These are phyloP conservation scores for Sinocyclocheilus anshuiensis DNA, from an alignment of 2,113 vertebrate genomes.

Conservation along the genomic window DNA sequence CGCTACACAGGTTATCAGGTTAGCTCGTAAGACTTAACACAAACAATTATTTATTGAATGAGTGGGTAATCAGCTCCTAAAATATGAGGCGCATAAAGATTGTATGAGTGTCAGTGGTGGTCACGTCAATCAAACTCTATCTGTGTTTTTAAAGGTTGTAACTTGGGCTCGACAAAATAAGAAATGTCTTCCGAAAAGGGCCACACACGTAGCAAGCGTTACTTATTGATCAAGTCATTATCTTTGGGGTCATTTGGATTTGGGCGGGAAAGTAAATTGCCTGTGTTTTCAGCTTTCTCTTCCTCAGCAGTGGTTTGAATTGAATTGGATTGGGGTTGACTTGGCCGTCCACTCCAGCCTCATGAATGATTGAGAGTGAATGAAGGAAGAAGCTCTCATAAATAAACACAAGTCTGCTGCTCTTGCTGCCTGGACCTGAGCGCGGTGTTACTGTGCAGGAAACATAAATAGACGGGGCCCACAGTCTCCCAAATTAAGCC, in stretches of 20 bases:
- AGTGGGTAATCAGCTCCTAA: constrained; percentile 57
- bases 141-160: constrained; percentile 35
- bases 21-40: constrained; percentile 40
- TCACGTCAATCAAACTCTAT: constrained; percentile 46
- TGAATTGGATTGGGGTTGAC: constrained; percentile 69
- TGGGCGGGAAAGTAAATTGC: constrained; percentile 24
- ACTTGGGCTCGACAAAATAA: not conserved
- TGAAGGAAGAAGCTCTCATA: constrained; percentile 75
- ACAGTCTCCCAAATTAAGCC: constrained; percentile 68
- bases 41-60: constrained; percentile 56
- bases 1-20: constrained; percentile 60
- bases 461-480: constrained; percentile 62
- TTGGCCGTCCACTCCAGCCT: constrained; percentile 68
- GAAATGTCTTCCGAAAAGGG: not conserved
- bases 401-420: constrained; percentile 77
- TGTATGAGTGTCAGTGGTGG: constrained; percentile 39
- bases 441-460: constrained; percentile 59
- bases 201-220: not conserved
- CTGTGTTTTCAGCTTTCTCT: constrained; percentile 26
- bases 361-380: constrained; percentile 79
- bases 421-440: constrained; percentile 64
- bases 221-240: constrained; percentile 47
- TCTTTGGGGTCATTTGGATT: constrained; percentile 30
- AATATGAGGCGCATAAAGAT: constrained; percentile 56
- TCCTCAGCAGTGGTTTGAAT: constrained; percentile 48